Evolutionary conservation across 2,888 invertebrate genomes (phyloP).

Genomic region (Aphodius granarius): DNA sequence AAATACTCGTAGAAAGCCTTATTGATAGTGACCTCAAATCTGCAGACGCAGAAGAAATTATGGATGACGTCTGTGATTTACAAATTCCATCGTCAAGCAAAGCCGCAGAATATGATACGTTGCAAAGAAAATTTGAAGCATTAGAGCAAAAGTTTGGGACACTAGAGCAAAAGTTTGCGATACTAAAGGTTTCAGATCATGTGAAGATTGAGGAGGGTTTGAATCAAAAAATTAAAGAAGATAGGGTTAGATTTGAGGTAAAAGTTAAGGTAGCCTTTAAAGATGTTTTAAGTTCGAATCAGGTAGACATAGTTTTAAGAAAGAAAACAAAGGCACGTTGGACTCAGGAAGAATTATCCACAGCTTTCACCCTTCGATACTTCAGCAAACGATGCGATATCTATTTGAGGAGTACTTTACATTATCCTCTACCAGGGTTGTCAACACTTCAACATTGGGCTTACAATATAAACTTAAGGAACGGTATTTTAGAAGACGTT

Average conservation of each 20-base stretch:
- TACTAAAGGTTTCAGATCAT: neutral
- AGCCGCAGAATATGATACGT: neutral
- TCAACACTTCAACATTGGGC: conserved; percentile 36
- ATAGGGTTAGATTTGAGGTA: neutral
- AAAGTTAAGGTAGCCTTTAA: neutral
- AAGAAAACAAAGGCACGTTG: conserved; percentile 3
- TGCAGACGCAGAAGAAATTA: neutral
- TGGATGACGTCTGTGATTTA: neutral
- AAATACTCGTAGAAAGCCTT: neutral
- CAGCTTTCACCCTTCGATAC: conserved; percentile 33
- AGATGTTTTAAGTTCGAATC: neutral
- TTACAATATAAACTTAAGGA: conserved; percentile 30
- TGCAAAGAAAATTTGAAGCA: neutral
- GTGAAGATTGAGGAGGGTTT: neutral
- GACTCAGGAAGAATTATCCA: conserved; percentile 14
- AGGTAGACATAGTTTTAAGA: conserved; percentile 6
- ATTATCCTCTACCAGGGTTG: conserved; percentile 34
- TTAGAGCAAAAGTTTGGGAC: neutral
- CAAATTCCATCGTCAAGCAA: neutral
- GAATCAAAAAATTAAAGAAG: neutral
- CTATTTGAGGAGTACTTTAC: conserved; percentile 29
- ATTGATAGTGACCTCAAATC: neutral
- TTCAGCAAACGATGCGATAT: conserved; percentile 32
- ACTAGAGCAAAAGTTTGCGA: neutral
- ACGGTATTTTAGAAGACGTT: conserved; percentile 26